Conservation (phyloP, 2,797 vertebrate genomes). For the Hirundo rustica region DNA sequence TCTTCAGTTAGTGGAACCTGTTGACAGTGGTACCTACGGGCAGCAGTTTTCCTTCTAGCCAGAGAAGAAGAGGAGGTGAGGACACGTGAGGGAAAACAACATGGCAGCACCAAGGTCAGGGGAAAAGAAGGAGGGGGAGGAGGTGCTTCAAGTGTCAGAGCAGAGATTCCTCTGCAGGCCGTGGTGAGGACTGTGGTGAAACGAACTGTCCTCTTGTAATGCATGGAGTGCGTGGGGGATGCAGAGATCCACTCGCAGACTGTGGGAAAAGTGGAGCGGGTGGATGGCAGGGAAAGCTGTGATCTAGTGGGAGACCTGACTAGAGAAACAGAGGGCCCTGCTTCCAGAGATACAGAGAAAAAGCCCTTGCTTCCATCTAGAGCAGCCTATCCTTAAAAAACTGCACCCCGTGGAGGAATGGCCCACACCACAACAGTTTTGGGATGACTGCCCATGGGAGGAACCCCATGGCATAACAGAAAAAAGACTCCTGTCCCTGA, state of each 20-base stretch:
- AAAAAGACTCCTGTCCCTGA: not conserved
- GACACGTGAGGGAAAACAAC: not conserved
- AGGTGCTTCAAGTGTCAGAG: too few species aligned
- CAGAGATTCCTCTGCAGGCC: too few species aligned
- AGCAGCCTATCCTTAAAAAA: not conserved
- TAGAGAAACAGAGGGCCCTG: too few species aligned
- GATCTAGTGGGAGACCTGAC: accelerated
- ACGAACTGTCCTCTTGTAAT: too few species aligned
- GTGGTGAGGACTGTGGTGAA: too few species aligned
- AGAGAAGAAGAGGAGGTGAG: not conserved
- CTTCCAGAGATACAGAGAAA: not conserved
- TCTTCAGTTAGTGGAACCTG: not conserved
- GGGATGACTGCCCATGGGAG: not conserved
- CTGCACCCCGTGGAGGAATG: not conserved
- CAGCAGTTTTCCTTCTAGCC: too few species aligned
- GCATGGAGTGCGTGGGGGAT: too few species aligned
- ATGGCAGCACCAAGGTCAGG: not conserved
- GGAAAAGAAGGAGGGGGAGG: too few species aligned
- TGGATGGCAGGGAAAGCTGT: too few species aligned
- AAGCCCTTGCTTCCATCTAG: not conserved
- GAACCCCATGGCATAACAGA: not conserved
- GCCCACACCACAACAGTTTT: not conserved
- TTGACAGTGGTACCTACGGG: not conserved
- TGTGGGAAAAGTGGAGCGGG: not conserved
- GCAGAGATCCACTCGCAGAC: not conserved